Conservation (phyloP, 2,888 invertebrate species). For the Epinotia demarniana region DNA sequence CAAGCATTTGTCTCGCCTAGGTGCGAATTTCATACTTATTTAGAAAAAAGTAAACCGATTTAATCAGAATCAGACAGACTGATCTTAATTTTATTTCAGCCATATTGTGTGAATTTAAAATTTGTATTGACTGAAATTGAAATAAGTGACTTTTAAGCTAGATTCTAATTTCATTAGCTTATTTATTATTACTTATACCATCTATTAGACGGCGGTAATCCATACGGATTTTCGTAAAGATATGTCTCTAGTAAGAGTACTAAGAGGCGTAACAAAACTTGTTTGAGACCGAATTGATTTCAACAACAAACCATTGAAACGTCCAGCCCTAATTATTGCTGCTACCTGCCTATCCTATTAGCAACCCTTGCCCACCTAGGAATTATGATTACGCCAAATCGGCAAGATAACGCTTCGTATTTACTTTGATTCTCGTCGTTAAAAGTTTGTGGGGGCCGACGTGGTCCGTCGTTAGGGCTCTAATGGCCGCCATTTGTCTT, state of each 20-base stretch:
- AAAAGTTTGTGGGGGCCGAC: conserved; percentile 81
- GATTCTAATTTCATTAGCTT: no score
- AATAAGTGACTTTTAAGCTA: no score
- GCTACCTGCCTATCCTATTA: conserved; percentile 67
- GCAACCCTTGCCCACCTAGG: conserved; percentile 73
- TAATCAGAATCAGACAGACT: no score
- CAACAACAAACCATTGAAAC: conserved; percentile 19
- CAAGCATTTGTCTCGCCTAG: neutral
- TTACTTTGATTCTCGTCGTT: conserved; percentile 85
- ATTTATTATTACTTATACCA: no score
- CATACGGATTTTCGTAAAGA: no score
- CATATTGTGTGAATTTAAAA: neutral
- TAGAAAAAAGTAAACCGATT: neutral
- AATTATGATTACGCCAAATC: conserved; percentile 81
- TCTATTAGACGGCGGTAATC: no score
- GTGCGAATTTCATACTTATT: neutral
- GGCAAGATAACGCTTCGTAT: conserved; percentile 82
- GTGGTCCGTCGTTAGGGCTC: conserved; percentile 82
- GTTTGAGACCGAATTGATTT: conserved; percentile 14
- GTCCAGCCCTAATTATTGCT: conserved; percentile 30
- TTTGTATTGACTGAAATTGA: neutral
- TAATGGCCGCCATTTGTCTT: conserved; percentile 85
- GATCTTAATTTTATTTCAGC: neutral
- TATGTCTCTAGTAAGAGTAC: no score
- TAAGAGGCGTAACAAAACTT: no score